Base-by-base conservation (phyloP, 1,140 invertebrate species). In the Pygmarrhopalites habei region DNA sequence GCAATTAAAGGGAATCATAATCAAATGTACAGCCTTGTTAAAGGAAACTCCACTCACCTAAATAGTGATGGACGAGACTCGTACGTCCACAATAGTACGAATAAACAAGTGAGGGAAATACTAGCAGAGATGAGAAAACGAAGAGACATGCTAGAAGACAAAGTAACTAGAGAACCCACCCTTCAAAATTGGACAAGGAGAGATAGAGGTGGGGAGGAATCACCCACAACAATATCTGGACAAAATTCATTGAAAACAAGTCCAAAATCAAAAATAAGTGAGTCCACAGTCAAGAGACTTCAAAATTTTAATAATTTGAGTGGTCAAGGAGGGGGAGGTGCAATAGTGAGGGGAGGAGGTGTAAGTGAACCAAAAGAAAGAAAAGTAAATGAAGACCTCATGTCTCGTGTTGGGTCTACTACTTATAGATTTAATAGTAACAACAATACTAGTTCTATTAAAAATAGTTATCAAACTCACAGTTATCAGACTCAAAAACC, bases 61-160 rank as follows among this genome's bases (percentile, higher is more conserved):
- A 35, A 7, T 35, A 5, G 5, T 35, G 5, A 35, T 35, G 15
- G 32, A 7, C 32, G 15, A n/a, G n/a, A n/a, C n/a, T 35, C 32
- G 32, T 35, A n/a, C 32, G 15, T 35, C 32, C 32, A 46, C n/a
- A 21, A 46, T 46, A 17, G 15, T 46, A 5, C 44, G 7, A 46
- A 56, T 41, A 56, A 39, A 56, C 53, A 56, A 21, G 53, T 56
- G 10, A 56, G 53, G 21, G 53, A 56, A 56, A 56, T 56, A 12
- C 25, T 56, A 39, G 35, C 53, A 10, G 53, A 56, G 30, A 56
- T 56, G 53, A 32, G 53, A 28, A 56, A 56, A 39, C 29, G 53
- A 10, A 25, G 53, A 28, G 53, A 56, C 19, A 35, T 58, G 32
- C 19, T 58, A 2, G 56, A 58, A 58, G 56, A 58, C 4, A 58